Evolutionary conservation across 30 jellyfish, hydroid and myxozoan genomes (phyloP).

Genomic region (Pseudorhiza aurosa): DNA sequence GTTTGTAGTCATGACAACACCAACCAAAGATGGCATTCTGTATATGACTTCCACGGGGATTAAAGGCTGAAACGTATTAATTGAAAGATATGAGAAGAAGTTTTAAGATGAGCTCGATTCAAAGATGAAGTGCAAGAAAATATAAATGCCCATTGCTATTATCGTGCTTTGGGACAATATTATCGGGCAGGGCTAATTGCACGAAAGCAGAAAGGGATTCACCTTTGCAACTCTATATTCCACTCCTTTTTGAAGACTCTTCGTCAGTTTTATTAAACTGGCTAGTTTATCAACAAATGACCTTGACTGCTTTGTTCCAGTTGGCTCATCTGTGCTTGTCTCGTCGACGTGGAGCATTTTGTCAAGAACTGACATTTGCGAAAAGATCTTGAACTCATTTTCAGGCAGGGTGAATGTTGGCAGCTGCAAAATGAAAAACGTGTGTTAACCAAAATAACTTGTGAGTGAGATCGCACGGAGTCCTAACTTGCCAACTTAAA

Average conservation of each 20-base stretch:
- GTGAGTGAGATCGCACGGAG: too few relatives aligned
- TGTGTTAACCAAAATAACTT: too few relatives aligned
- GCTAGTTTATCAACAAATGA: background rate
- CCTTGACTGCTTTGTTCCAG: background rate
- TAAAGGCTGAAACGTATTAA: conserved; percentile 42
- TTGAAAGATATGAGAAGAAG: too few relatives aligned
- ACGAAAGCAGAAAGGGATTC: too few relatives aligned
- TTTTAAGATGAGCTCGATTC: too few relatives aligned
- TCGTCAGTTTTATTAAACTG: conserved; percentile 23
- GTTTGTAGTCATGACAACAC: conserved; percentile 72
- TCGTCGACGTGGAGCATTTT: conserved; percentile 41
- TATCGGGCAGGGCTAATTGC: too few relatives aligned
- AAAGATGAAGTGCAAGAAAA: too few relatives aligned
- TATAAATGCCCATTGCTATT: too few relatives aligned
- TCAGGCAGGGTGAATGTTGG: conserved; percentile 62
- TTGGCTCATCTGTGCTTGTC: conserved; percentile 13
- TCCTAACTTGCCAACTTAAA: too few relatives aligned
- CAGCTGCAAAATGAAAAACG: background rate
- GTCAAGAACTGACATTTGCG: conserved; percentile 47
- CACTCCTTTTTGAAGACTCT: conserved; percentile 52
- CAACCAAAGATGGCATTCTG: conserved; percentile 78
- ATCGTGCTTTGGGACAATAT: too few relatives aligned
- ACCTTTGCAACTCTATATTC: conserved; percentile 49
- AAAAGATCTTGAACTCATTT: conserved; percentile 32
- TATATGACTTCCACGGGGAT: conserved; percentile 78